Evolutionary conservation across 2,888 invertebrate species (phyloP), one percentile per base, ranked within the genome.

Genomic region (Aporophyla nigra): DNA sequence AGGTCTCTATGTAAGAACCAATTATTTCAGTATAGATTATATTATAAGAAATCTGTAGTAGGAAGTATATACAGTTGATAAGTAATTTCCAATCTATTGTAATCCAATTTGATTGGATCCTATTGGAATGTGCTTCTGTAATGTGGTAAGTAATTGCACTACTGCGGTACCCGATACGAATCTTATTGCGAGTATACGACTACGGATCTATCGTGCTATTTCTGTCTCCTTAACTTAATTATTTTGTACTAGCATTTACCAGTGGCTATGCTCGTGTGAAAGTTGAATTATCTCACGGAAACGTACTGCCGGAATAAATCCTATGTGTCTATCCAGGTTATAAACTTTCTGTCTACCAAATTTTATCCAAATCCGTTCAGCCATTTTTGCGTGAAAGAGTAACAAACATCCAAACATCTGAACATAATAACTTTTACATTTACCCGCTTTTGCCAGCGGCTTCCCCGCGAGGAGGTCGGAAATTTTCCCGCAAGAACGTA

Each of bases 31-130:
- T 24, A 24, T 19, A 46, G 5, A 63, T 33, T 33, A 3, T 65
- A 65, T 46, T 24, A 19, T 24, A 6, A 63, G 24, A 46, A 46
- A 65, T 24, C 43, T 65, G 46, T 24, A 65, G 19, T 16, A 19
- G 3, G 10, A 46, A 6, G 10, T 65, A 65, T 63, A 16, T 63
- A 43, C 12, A 10, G 5, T n/a, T n/a, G n/a, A n/a, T 10, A 24
- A 53, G 24, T 51, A 2, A 24, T 71, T 53, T 51, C 24, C 21
- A 68, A 68, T 51, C 51, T 40, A 53, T 40, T 68, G 54, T 10
- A 69, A 16, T 59, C 24, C 24, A 49, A 71, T 73, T 5, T 6
- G 72, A 59, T 59, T 51, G 12, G 58, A 40, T 72, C 43, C 10
- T 19, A 72, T 73, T 72, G 16, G 24, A 59, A 27, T 58, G 33